Evolutionary conservation across 2,797 vertebrate species (phyloP).

Genomic region (Aphelocoma californica): DNA sequence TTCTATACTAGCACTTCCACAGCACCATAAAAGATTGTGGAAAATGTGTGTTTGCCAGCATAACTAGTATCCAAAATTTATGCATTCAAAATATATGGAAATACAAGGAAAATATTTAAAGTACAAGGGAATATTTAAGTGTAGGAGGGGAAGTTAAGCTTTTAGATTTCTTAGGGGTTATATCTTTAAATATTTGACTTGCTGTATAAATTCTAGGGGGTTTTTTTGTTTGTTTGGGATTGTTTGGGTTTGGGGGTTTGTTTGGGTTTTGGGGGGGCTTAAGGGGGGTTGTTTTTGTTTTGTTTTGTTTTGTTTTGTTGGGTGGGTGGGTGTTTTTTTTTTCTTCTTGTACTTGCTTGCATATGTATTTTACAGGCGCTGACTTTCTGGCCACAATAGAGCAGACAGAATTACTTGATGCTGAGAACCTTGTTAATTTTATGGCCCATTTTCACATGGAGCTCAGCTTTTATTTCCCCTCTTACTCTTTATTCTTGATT

Average conservation of each 20-base stretch:
- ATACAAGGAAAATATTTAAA: neutral
- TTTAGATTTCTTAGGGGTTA: neutral
- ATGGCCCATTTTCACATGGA: conserved; percentile 58
- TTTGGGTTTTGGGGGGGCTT: neutral
- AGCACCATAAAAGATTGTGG: neutral
- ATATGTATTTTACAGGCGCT: neutral
- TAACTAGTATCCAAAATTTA: neutral
- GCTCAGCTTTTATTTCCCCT: conserved; percentile 58
- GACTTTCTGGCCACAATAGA: conserved; percentile 13
- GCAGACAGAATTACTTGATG: conserved; percentile 48
- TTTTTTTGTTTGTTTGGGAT: neutral
- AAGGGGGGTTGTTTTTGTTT: neutral
- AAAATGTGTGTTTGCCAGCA: neutral
- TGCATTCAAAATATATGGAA: neutral
- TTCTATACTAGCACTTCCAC: neutral
- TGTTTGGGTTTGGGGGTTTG: neutral
- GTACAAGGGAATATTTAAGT: neutral
- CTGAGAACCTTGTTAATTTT: conserved; percentile 58
- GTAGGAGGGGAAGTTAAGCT: neutral
- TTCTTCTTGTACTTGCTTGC: neutral
- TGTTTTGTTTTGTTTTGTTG: neutral
- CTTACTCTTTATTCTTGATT: conserved; percentile 51
- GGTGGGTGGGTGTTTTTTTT: neutral
- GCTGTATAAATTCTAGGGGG: neutral
- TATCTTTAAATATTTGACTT: neutral